Conservation (phyloP, 2,888 invertebrate genomes). For the Gastrophysa polygoni region DNA sequence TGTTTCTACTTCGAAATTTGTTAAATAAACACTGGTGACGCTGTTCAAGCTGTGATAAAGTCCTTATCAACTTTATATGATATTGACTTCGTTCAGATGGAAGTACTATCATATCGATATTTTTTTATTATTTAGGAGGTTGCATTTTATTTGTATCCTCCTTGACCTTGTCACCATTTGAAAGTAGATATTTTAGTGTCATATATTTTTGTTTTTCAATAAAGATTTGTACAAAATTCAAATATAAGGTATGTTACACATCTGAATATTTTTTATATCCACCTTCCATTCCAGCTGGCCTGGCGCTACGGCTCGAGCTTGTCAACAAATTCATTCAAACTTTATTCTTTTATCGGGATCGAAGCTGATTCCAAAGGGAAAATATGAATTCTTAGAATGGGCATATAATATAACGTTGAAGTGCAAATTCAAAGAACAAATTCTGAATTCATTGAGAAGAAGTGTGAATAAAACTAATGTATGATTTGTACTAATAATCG, state of each 20-base stretch:
- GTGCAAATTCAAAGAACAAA: too few species aligned
- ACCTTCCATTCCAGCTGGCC: too few species aligned
- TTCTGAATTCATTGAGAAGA: too few species aligned
- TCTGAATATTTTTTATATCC: constrained; percentile 3
- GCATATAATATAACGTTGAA: too few species aligned
- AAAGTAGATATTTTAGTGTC: constrained; percentile 35
- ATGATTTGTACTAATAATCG: too few species aligned
- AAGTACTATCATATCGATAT: constrained; percentile 62
- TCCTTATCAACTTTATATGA: constrained; percentile 62
- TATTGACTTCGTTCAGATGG: constrained; percentile 65
- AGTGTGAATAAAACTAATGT: too few species aligned
- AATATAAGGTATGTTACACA: constrained; percentile 19
- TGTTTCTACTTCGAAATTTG: constrained; percentile 28
- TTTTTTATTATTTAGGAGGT: constrained; percentile 38
- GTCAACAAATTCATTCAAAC: too few species aligned
- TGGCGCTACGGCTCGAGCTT: too few species aligned
- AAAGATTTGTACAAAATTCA: constrained; percentile 13
- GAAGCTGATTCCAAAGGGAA: too few species aligned
- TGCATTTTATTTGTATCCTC: constrained; percentile 33
- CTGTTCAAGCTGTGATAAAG: constrained; percentile 61
- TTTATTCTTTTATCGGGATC: too few species aligned
- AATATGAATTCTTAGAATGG: too few species aligned
- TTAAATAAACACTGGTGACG: constrained; percentile 46
- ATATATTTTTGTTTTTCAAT: constrained; percentile 20
- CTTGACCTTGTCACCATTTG: constrained; percentile 57